phyloP scores from a whole-genome alignment of 2,797 vertebrate species.

The Diglossa cyanea region DNA sequence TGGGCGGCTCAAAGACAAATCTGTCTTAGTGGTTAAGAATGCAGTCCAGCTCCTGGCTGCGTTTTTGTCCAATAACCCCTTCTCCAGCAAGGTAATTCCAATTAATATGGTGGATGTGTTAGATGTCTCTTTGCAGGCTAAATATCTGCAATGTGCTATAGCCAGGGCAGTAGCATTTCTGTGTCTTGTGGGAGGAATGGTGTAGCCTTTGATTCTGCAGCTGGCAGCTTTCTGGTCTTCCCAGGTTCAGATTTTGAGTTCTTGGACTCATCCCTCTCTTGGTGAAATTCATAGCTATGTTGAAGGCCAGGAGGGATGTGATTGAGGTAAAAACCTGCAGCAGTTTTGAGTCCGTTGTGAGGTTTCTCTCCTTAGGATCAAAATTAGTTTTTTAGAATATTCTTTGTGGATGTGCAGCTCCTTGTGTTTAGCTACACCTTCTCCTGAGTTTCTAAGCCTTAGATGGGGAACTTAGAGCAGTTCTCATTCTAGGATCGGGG shows the following conservation, averaged over 20 bases:
- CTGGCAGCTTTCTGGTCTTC: background rate
- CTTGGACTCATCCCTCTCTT: background rate
- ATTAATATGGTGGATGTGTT: background rate
- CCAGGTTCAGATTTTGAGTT: background rate
- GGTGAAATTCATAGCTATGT: background rate
- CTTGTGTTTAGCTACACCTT: background rate
- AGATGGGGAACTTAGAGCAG: background rate
- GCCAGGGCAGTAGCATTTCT: background rate
- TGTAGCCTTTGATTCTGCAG: background rate
- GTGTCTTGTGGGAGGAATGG: background rate
- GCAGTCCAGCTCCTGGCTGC: conserved; percentile 92
- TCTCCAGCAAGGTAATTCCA: conserved; percentile 90
- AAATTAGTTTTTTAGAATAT: background rate
- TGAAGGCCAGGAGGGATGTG: background rate
- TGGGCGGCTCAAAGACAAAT: conserved; percentile 90
- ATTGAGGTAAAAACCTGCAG: background rate
- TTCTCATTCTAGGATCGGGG: background rate
- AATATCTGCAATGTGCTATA: background rate
- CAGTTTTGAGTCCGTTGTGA: background rate
- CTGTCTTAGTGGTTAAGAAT: conserved; percentile 90
- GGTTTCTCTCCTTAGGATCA: background rate
- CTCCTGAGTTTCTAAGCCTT: background rate
- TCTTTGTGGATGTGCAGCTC: background rate
- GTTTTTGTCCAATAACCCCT: conserved; percentile 95
- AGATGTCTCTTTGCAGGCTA: background rate